Percentiles rank a stretch among this genome's conserved stretches.
Conservation (phyloP, 2,113 vertebrate genomes). For the Phalacrocorax pelagicus region DNA sequence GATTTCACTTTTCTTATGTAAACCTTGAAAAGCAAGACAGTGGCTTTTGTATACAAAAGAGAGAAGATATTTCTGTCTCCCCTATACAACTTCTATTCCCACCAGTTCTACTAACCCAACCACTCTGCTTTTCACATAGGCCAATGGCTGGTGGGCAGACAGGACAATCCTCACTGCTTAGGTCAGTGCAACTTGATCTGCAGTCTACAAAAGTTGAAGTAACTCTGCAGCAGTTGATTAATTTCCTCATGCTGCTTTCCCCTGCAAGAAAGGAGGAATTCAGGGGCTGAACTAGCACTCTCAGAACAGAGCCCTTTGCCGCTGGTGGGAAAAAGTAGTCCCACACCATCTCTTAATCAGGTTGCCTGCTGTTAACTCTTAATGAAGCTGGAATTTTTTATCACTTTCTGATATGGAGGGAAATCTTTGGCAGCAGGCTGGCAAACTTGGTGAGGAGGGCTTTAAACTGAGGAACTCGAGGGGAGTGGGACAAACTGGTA, state of each 20-base stretch:
- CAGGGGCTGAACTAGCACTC: background rate
- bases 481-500: no score
- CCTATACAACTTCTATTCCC: background rate
- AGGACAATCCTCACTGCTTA: background rate
- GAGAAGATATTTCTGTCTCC: background rate
- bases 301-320: background rate
- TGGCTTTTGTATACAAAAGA: background rate
- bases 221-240: background rate
- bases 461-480: no score
- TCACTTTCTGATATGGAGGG: background rate
- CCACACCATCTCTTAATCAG: background rate
- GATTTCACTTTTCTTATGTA: background rate
- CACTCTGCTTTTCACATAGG: background rate
- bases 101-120: background rate
- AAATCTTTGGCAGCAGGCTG: no score
- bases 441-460: no score
- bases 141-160: background rate
- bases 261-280: background rate
- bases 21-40: background rate
- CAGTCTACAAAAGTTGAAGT: fast-evolving
- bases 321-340: background rate
- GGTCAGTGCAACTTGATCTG: background rate
- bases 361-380: background rate
- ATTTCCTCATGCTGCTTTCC: background rate
- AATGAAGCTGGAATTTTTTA: background rate